Base-by-base conservation (phyloP, 1,140 invertebrate species). In the Paramacrobiotus metropolitanus region DNA sequence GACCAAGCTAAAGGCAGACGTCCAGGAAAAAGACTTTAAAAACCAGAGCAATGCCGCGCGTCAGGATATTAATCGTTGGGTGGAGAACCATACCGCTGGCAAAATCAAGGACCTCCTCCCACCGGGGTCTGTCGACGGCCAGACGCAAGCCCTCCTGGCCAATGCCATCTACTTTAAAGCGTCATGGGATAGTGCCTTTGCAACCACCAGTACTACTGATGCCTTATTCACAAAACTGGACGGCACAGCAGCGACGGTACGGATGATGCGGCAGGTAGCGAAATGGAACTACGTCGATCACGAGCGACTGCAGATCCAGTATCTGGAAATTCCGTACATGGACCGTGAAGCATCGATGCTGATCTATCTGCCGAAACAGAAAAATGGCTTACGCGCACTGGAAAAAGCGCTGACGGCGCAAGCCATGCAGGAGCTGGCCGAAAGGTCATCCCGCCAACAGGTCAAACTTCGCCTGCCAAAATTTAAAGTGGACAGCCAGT, bases 91-190 rank as follows among this genome's bases (percentile, higher is more conserved):
- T n/a, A n/a, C n/a, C n/a, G n/a, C n/a, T n/a, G n/a, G n/a, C n/a
- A n/a, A n/a, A n/a, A n/a, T n/a, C n/a, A n/a, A n/a, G n/a, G n/a
- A n/a, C n/a, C n/a, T n/a, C n/a, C n/a, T n/a, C n/a, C n/a, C n/a
- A n/a, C n/a, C n/a, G n/a, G n/a, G n/a, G n/a, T n/a, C n/a, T n/a
- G n/a, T 70, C 2, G 62, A 61, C 31, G 81, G 79, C 1, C 29
- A 64, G 18, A 64, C 76, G 73, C 72, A 75, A 62, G 62, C 87
- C 24, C 77, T 90, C 3, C 72, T 90, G 1, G 73, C 86, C 1
- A 90, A 89, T 73, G 85, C 85, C 4, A 76, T 90, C 44, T 86
- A 88, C 69, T 91, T 90, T 71, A 88, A 87, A 74, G 86, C 84
- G 15, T 72, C 76, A 31, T 91, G 87, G 87, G 75, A 78, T 59